Evolutionary conservation across 2,888 invertebrate genomes (phyloP).

Genomic region (Ophion ellenae): DNA sequence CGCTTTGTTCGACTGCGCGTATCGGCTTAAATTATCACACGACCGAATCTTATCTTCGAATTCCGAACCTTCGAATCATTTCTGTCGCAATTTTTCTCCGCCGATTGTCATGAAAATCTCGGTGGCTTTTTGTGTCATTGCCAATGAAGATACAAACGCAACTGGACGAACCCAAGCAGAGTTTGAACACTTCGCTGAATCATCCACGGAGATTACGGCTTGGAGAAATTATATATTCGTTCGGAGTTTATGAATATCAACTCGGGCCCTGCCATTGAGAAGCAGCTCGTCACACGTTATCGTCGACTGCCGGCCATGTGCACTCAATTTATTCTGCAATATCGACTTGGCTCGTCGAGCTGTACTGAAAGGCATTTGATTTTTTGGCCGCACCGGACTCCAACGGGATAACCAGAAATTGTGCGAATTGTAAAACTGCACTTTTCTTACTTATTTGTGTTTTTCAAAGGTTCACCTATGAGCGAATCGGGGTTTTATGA

Average conservation of each 20-base stretch:
- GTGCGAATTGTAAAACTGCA: too few species aligned
- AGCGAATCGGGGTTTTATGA: too few species aligned
- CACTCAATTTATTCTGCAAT: neutral
- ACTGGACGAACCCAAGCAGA: neutral
- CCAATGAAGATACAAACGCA: neutral
- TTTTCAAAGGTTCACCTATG: too few species aligned
- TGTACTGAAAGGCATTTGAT: neutral
- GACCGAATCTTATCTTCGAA: neutral
- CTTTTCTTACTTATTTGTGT: too few species aligned
- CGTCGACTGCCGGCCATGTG: conserved; percentile 42
- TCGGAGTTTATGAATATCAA: neutral
- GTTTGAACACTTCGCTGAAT: conserved; percentile 7
- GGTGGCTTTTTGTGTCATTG: neutral
- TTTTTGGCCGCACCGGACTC: neutral
- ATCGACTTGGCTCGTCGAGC: neutral
- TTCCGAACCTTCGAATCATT: neutral
- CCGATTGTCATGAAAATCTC: neutral
- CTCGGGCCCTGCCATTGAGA: conserved; percentile 37
- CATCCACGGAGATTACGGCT: neutral
- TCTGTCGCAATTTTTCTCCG: neutral
- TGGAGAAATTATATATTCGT: neutral
- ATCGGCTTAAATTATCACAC: too few species aligned
- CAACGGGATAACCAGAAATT: too few species aligned
- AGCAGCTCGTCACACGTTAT: conserved; percentile 11
- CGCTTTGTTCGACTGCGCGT: neutral